Evolutionary conservation across 2,113 vertebrate genomes (phyloP).

Genomic region (Coptodon rendalli): DNA sequence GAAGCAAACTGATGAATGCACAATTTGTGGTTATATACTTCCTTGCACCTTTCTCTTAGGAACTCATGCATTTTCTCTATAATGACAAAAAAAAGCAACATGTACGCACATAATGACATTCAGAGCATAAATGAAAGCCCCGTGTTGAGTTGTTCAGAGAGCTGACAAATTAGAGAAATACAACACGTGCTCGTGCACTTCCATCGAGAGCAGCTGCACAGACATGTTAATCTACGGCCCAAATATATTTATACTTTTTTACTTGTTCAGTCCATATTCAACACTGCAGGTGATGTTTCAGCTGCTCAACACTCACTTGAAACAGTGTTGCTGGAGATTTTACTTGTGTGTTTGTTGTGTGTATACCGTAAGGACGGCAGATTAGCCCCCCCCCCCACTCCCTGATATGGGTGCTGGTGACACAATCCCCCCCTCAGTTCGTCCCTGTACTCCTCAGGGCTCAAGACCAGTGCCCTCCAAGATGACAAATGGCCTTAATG

Average conservation of each 20-base stretch:
- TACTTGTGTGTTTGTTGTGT: background rate
- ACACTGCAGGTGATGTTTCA: background rate
- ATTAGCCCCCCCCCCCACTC: background rate
- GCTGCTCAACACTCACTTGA: background rate
- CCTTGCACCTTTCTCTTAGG: slow-evolving; percentile 45
- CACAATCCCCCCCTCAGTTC: slow-evolving; percentile 26
- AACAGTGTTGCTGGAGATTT: background rate
- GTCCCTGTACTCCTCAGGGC: slow-evolving; percentile 57
- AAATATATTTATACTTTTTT: background rate
- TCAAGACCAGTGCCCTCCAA: slow-evolving; percentile 73
- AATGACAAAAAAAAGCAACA: slow-evolving; percentile 38
- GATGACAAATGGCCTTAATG: slow-evolving; percentile 97
- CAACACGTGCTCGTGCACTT: background rate
- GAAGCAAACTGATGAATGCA: slow-evolving; percentile 58
- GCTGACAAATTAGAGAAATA: slow-evolving; percentile 32
- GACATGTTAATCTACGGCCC: background rate
- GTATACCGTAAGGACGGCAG: background rate
- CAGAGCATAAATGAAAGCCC: slow-evolving; percentile 54
- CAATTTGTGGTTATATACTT: slow-evolving; percentile 60
- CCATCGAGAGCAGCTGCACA: background rate
- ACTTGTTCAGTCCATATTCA: background rate
- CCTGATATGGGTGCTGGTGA: slow-evolving; percentile 1
- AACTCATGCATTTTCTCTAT: slow-evolving; percentile 40
- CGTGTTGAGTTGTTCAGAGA: slow-evolving; percentile 49
- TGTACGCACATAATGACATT: slow-evolving; percentile 63